Conservation (phyloP, 2,797 vertebrate genomes). For the Anabas testudineus region DNA sequence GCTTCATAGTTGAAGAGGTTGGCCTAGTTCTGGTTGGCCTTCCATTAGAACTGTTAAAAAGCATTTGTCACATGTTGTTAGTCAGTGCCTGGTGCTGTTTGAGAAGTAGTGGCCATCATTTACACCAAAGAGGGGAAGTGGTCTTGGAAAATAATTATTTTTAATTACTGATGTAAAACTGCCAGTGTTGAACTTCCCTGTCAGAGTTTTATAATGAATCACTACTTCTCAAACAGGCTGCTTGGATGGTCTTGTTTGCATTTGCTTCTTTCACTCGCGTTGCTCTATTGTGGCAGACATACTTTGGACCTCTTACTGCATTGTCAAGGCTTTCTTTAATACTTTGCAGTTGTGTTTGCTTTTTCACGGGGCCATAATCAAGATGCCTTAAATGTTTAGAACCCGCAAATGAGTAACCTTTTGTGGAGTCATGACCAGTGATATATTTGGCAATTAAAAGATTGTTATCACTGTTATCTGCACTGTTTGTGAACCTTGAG, state of each 20-base stretch:
- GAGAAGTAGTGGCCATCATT: constrained; percentile 11
- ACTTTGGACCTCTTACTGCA: constrained; percentile 16
- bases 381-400: constrained; percentile 28
- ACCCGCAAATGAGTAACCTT: constrained; percentile 39
- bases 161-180: constrained; percentile 9
- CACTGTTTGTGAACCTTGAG: constrained; percentile 40
- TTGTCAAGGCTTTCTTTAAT: constrained; percentile 7
- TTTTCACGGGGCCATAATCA: constrained; percentile 23
- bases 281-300: neutral
- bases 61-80: neutral
- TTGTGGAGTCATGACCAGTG: constrained; percentile 33
- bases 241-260: constrained; percentile 11
- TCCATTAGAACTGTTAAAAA: constrained; percentile 11
- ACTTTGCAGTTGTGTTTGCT: constrained; percentile 34
- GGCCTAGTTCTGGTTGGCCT: constrained; percentile 32
- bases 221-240: neutral
- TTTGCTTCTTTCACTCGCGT: constrained; percentile 3
- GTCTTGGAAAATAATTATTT: neutral
- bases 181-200: neutral
- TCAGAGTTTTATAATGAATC: neutral
- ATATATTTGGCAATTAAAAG: constrained; percentile 48
- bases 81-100: neutral
- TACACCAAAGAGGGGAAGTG: neutral
- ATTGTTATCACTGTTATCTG: constrained; percentile 49
- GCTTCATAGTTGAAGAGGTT: constrained; percentile 30